Evolutionary conservation across 2,888 invertebrate genomes (phyloP).

Genomic region (Watsonalla binaria): DNA sequence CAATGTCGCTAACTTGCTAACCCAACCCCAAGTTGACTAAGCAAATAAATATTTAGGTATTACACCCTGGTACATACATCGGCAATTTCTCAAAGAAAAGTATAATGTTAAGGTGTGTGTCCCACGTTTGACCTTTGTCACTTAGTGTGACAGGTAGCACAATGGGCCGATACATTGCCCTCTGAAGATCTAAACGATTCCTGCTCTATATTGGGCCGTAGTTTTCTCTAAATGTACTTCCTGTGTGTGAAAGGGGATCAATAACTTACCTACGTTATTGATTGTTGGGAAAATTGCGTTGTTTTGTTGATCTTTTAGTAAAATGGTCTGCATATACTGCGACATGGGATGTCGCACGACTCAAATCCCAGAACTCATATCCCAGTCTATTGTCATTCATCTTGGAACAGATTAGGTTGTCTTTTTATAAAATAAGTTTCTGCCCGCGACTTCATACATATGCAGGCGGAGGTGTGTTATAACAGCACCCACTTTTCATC

Average conservation of each 20-base stretch:
- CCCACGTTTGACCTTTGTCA: constrained; percentile 42
- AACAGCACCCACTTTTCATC: too few species aligned
- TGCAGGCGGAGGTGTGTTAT: too few species aligned
- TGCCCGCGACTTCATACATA: too few species aligned
- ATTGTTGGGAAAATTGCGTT: neutral
- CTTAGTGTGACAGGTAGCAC: constrained; percentile 19
- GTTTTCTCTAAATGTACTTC: neutral
- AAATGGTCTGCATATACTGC: too few species aligned
- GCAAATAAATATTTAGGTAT: neutral
- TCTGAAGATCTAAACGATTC: neutral
- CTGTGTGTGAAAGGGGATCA: neutral
- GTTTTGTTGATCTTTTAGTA: neutral
- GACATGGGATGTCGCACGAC: too few species aligned
- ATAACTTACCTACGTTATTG: neutral
- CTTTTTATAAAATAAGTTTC: too few species aligned
- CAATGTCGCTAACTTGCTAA: neutral
- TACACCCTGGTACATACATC: neutral
- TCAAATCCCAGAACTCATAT: too few species aligned
- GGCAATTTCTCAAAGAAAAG: neutral
- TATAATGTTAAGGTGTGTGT: constrained; percentile 13
- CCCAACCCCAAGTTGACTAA: neutral
- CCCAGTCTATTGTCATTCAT: too few species aligned
- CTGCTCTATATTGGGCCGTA: neutral
- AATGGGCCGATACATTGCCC: constrained; percentile 20
- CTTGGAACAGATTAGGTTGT: too few species aligned